Evolutionary conservation across 2,113 vertebrate genomes (phyloP).

Genomic region (Dromaius novaehollandiae): DNA sequence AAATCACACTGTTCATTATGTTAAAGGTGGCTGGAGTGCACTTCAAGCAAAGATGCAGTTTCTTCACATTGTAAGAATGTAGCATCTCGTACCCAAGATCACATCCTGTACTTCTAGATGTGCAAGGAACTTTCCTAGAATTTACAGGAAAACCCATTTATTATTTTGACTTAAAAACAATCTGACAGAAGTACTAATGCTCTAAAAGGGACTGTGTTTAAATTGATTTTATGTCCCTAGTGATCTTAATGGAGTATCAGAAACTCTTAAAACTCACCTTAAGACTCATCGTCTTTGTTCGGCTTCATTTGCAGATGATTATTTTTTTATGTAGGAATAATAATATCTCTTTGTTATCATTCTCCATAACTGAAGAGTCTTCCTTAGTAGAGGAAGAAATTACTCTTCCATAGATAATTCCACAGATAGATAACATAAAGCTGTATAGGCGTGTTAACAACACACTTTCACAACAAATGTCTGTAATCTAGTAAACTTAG

Average conservation of each 20-base stretch:
- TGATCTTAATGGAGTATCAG: constrained; percentile 8
- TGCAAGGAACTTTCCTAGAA: background rate
- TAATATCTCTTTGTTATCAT: background rate
- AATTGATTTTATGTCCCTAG: background rate
- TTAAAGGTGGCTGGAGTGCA: background rate
- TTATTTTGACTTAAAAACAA: constrained; percentile 47
- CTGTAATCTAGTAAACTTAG: background rate
- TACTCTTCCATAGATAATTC: background rate
- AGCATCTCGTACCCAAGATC: background rate
- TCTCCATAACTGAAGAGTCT: background rate
- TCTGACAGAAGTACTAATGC: no score
- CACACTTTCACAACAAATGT: background rate
- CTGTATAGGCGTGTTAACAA: background rate
- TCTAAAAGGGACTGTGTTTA: no score
- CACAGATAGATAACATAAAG: rapidly evolving
- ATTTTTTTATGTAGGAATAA: background rate
- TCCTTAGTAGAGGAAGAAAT: background rate
- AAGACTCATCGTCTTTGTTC: background rate
- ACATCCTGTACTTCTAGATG: background rate
- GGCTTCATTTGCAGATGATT: background rate
- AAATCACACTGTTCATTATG: background rate
- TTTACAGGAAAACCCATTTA: background rate
- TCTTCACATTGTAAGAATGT: background rate
- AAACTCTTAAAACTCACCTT: background rate
- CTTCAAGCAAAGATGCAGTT: background rate